phyloP scores from a whole-genome alignment of 2,113 vertebrate genomes.

The Turnix velox region DNA sequence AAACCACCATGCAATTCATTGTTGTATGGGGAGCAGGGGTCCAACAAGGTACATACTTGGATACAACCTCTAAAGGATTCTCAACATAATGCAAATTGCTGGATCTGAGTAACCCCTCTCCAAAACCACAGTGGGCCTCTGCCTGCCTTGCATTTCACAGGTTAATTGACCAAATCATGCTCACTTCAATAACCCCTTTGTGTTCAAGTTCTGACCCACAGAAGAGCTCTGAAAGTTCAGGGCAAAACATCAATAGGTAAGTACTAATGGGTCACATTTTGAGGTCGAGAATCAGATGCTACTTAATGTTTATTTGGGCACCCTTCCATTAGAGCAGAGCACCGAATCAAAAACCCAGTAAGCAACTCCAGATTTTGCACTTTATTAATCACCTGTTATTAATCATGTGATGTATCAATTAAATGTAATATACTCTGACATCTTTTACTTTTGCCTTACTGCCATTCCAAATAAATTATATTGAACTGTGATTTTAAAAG shows the following conservation, averaged over 20 bases:
- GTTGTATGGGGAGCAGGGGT: not conserved
- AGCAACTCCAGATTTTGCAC: not conserved
- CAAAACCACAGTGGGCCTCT: not conserved
- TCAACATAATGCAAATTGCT: not conserved
- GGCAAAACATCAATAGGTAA: not conserved
- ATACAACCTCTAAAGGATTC: not conserved
- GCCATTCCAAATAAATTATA: not conserved
- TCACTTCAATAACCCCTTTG: constrained; percentile 26
- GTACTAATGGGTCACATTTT: not conserved
- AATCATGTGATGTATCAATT: not conserved
- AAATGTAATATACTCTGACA: not conserved
- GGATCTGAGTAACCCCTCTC: not conserved
- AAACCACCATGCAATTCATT: not conserved
- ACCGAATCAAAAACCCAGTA: not conserved
- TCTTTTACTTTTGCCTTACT: not conserved
- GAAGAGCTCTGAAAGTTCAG: not conserved
- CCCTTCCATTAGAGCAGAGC: not conserved
- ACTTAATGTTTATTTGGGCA: not conserved
- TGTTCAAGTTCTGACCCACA: constrained; percentile 5
- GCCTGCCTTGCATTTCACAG: constrained; percentile 9
- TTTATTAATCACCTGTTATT: not conserved
- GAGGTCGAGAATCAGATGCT: constrained; percentile 15
- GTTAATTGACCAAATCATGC: constrained; percentile 49
- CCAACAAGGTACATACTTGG: not conserved
- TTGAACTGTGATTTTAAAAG: not conserved